phyloP scores from a whole-genome alignment of 2,113 vertebrate species.

The Meriones unguiculatus region DNA sequence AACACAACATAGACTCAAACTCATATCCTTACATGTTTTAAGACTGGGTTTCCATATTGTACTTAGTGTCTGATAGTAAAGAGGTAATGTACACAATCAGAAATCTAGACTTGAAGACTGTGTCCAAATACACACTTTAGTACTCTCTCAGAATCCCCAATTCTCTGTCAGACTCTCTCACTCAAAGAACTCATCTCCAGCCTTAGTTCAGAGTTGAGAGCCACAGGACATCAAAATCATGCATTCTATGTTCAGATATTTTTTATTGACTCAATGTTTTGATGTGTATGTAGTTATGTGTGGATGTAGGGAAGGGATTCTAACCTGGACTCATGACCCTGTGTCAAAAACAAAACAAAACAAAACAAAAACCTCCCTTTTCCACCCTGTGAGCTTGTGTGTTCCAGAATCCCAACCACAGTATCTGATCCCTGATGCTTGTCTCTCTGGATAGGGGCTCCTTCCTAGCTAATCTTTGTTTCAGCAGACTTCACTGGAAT shows the following conservation, averaged over 20 bases:
- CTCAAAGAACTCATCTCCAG: not conserved
- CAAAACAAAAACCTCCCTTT: not conserved
- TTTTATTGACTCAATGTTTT: constrained; percentile 44
- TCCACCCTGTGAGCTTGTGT: constrained; percentile 27
- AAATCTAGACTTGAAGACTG: not conserved
- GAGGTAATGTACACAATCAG: not conserved
- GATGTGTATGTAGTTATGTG: not conserved
- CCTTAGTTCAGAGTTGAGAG: not conserved
- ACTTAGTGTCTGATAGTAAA: not conserved
- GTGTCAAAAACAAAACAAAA: constrained; percentile 42
- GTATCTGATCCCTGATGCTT: not conserved
- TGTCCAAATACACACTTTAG: constrained; percentile 37
- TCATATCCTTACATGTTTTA: not conserved
- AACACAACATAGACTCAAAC: not conserved
- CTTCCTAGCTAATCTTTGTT: constrained; percentile 48
- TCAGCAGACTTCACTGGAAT: constrained; percentile 42
- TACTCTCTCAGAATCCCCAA: not conserved
- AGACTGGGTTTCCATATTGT: not conserved
- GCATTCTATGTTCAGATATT: not conserved
- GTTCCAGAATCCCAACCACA: constrained; percentile 33
- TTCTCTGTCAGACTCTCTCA: not conserved
- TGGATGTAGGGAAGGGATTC: not conserved
- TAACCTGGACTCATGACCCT: constrained; percentile 50
- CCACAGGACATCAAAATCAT: not conserved
- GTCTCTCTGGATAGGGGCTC: constrained; percentile 15